Evolutionary conservation across 1,140 invertebrate species (phyloP).

Genomic region (Colletes gigas): DNA sequence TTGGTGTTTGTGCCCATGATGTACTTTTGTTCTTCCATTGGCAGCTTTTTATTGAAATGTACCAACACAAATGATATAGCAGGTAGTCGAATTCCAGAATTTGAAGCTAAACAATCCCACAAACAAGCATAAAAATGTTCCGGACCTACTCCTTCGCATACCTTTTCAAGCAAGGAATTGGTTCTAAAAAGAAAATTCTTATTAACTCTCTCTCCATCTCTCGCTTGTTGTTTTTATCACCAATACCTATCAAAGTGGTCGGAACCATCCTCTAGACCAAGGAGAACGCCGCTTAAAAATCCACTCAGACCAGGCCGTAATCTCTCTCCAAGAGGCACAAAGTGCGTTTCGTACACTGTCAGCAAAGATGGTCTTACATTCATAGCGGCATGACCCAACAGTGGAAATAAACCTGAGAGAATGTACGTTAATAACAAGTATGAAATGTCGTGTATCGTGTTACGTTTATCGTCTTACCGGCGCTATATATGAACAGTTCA

Average conservation of each 20-base stretch:
- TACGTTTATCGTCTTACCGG: slow-evolving; percentile 79
- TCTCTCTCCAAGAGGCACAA: slow-evolving; percentile 91
- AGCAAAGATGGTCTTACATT: slow-evolving; percentile 92
- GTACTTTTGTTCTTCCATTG: slow-evolving; percentile 92
- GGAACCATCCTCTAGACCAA: slow-evolving; percentile 94
- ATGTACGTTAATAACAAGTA: slow-evolving; percentile 3
- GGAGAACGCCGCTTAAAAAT: slow-evolving; percentile 91
- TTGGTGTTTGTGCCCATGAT: slow-evolving; percentile 94
- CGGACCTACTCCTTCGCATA: slow-evolving; percentile 90
- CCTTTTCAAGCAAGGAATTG: slow-evolving; percentile 88
- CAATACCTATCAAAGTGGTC: slow-evolving; percentile 91
- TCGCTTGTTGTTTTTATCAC: too few species aligned
- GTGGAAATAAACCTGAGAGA: slow-evolving; percentile 90
- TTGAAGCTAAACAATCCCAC: slow-evolving; percentile 93
- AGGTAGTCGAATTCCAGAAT: slow-evolving; percentile 91
- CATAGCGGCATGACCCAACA: slow-evolving; percentile 95
- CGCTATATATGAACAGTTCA: slow-evolving; percentile 94
- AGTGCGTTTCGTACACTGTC: slow-evolving; percentile 95
- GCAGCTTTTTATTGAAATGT: slow-evolving; percentile 91
- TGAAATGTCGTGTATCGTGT: slow-evolving; percentile 16
- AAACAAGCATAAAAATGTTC: slow-evolving; percentile 93
- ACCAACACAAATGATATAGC: slow-evolving; percentile 91
- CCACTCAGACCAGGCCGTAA: slow-evolving; percentile 93
- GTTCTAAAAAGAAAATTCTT: slow-evolving; percentile 82
- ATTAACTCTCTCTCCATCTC: neutral